Base-by-base conservation (phyloP, 2,113 vertebrate genomes). In the Rhipidura dahli region DNA sequence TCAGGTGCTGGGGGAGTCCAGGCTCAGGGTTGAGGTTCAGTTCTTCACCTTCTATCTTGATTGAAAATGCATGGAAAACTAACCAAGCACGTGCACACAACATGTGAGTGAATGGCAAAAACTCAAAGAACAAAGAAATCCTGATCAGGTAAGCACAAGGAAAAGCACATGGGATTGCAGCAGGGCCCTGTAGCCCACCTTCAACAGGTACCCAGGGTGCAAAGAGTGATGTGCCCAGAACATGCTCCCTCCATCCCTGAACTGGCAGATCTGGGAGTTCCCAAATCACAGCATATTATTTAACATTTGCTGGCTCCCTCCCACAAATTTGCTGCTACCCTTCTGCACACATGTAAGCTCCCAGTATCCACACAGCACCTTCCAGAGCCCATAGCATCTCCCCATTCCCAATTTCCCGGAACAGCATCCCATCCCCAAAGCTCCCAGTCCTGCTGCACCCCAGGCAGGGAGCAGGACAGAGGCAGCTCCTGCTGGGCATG, bases 401-500 rank as follows among this genome's bases (percentile, higher is more conserved):
- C 39, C 10, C 20, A 33, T 2, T 35, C 57, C 71, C 27, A 6
- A 0, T 60, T 54, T 44, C 26, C 21, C 3, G 2, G 13, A 24
- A 63, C 42, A 50, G 50, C 4, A 2, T 20, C 9, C 9, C 59
- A 45, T 3, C 9, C 61, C 45, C 23, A 26, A 70, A 78, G 5
- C 13, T 20, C 20, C 59, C 65, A 3, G 6, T 15, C 5, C 44
- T 8, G 0, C 27, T 3, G 5, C 3, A 64, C 3, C 11, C 21
- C 35, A 40, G 49, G 59, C 10, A 57, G 39, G 27, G 42, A 76
- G 42, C 0, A 0, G 53, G 64, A 27, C 4, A 2, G 13, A 33
- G n/a, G 47, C 50, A 73, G 69, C 17, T n/a, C 24, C 47, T 68
- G 40, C 16, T 0, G 1, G 37, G n/a, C 45, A 37, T 0, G 0